These are phyloP conservation scores for Phaenicophaeus curvirostris DNA, from an alignment of 2,797 vertebrate genomes.

Conservation along the genomic window DNA sequence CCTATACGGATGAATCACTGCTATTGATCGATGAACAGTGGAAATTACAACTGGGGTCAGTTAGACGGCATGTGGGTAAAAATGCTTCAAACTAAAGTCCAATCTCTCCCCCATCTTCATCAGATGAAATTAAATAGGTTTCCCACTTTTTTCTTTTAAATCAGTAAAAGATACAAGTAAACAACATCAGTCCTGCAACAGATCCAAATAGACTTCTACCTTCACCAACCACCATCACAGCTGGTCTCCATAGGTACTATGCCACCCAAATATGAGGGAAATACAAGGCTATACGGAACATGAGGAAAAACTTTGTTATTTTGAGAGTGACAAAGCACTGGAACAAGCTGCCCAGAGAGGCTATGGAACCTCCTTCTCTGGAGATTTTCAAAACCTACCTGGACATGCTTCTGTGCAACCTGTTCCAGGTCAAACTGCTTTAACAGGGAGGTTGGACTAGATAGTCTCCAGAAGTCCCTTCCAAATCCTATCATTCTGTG, in stretches of 20 bases:
- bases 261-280: neutral
- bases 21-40: neutral
- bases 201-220: neutral
- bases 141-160: neutral
- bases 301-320: no score
- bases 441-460: no score
- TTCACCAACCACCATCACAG: neutral
- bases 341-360: no score
- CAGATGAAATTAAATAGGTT: neutral
- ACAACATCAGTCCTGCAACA: neutral
- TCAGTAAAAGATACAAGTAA: neutral
- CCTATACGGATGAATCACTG: neutral
- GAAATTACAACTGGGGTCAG: neutral
- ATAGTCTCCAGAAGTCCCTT: no score
- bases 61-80: neutral
- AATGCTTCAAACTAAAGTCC: neutral
- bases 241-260: neutral
- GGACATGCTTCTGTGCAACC: no score
- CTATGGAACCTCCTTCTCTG: no score
- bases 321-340: no score
- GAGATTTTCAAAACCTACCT: no score
- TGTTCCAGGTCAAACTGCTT: no score
- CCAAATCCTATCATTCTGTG: no score
- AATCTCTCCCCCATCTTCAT: neutral
- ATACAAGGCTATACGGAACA: no score